These are phyloP conservation scores for Napeogenes sylphis DNA, from an alignment of 2,888 invertebrate genomes.

Conservation along the genomic window DNA sequence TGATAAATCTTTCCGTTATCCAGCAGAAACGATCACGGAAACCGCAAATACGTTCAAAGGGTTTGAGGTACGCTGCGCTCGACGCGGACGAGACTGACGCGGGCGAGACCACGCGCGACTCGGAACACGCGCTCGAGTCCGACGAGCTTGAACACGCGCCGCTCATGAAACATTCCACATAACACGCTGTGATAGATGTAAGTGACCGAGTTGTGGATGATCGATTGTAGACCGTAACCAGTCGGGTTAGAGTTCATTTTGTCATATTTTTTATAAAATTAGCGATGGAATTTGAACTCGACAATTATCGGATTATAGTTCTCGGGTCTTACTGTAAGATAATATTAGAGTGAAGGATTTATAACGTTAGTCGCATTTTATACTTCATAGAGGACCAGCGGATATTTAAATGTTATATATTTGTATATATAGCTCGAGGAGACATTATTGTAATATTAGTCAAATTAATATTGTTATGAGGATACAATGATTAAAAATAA, in stretches of 20 bases:
- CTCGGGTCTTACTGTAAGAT: not conserved
- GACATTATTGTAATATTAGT: not conserved
- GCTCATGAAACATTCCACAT: conserved; percentile 66
- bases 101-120: conserved; percentile 37
- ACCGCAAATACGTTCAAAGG: conserved; percentile 30
- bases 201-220: conserved; percentile 31
- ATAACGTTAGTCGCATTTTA: not conserved
- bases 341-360: not conserved
- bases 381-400: conserved; percentile 1
- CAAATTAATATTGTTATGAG: not conserved
- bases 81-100: conserved; percentile 62
- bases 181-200: conserved; percentile 63
- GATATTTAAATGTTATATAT: conserved; percentile 2
- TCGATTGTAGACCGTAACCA: conserved; percentile 8
- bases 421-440: conserved; percentile 3
- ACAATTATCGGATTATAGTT: not conserved
- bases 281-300: not conserved
- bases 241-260: conserved; percentile 14
- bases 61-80: conserved; percentile 55
- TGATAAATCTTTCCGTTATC: not conserved
- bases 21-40: conserved; percentile 30
- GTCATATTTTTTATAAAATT: not conserved
- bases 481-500: not conserved
- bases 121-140: conserved; percentile 7
- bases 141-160: conserved; percentile 49